Evolutionary conservation across 2,888 invertebrate species (phyloP).

Genomic region (Seira ritae): DNA sequence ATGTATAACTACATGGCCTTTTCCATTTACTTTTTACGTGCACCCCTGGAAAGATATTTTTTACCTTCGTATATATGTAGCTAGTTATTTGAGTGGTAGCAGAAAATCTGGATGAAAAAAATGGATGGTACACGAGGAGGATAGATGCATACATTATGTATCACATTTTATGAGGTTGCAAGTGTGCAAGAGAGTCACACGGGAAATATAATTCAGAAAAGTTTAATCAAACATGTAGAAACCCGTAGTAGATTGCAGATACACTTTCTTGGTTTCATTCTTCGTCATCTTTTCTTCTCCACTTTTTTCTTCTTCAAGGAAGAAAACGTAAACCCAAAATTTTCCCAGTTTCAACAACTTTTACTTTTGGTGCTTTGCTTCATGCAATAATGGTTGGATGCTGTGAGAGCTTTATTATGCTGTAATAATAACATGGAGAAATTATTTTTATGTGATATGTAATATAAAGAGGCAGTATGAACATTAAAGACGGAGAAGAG

Average conservation of each 20-base stretch:
- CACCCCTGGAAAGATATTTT: not conserved
- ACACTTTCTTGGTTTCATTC: constrained; percentile 31
- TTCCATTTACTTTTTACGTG: not conserved
- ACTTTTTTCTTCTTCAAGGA: not conserved
- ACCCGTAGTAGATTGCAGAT: not conserved
- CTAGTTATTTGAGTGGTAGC: not conserved
- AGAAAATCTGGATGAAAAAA: constrained; percentile 40
- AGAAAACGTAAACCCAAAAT: not conserved
- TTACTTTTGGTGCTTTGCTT: not conserved
- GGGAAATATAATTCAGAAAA: constrained; percentile 64
- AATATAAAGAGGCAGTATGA: too few species aligned
- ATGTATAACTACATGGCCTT: not conserved
- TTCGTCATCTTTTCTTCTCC: constrained; percentile 47
- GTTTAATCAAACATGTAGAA: constrained; percentile 55
- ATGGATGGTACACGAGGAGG: constrained; percentile 51
- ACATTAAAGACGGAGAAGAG: too few species aligned
- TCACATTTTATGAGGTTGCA: constrained; percentile 63
- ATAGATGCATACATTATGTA: constrained; percentile 63
- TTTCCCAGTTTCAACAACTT: constrained; percentile 19
- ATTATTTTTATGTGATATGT: too few species aligned
- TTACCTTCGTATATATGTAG: not conserved
- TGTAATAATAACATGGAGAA: not conserved
- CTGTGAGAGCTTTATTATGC: not conserved
- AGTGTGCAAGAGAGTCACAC: constrained; percentile 63
- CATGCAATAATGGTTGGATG: not conserved